These are phyloP conservation scores for Halcyon leucocephala DNA, from an alignment of 2,797 vertebrate species.

Conservation along the genomic window DNA sequence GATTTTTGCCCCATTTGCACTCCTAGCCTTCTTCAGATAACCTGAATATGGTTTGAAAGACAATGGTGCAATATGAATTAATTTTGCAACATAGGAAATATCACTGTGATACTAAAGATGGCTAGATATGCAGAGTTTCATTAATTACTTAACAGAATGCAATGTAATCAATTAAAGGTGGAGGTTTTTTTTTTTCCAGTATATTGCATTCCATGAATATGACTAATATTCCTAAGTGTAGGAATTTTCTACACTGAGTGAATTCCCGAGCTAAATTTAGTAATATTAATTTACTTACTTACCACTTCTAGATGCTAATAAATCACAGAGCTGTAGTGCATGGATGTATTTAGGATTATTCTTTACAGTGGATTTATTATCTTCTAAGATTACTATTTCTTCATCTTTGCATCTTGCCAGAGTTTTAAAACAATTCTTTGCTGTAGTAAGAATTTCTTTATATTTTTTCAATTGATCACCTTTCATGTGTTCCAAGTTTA, in stretches of 20 bases:
- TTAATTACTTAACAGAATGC: not conserved
- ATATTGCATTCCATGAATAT: not conserved
- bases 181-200: not conserved
- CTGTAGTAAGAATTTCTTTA: not conserved
- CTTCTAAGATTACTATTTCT: not conserved
- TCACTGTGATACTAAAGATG: not conserved
- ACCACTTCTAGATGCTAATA: constrained; percentile 35
- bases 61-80: not conserved
- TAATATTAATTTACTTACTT: not conserved
- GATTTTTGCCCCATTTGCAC: not conserved
- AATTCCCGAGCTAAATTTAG: not conserved
- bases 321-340: not conserved
- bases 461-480: accelerated
- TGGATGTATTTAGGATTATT: not conserved
- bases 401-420: not conserved
- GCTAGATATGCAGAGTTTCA: not conserved
- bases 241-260: not conserved
- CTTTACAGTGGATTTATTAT: not conserved
- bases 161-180: not conserved
- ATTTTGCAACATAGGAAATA: not conserved
- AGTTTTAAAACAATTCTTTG: not conserved
- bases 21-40: not conserved
- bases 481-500: not conserved
- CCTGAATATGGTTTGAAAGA: not conserved
- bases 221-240: not conserved